A percentile compares a stretch with the other conserved stretches of the same genome.
These are phyloP conservation scores for Reinhardtius hippoglossoides DNA, from an alignment of 2,113 vertebrate genomes.

Conservation along the genomic window DNA sequence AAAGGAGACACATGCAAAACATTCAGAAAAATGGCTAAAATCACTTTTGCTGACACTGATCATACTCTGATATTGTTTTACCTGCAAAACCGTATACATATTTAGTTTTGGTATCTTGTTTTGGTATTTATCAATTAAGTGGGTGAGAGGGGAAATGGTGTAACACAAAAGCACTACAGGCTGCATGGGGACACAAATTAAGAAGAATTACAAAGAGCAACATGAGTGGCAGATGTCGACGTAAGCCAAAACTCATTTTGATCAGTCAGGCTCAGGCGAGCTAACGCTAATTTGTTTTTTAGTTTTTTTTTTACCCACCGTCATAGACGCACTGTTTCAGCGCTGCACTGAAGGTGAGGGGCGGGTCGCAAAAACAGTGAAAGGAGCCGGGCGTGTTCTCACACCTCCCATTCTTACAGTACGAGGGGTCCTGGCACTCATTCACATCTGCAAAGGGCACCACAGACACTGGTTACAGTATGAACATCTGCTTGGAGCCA, in stretches of 20 bases:
- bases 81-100: background rate
- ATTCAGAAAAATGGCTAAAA: slow-evolving; percentile 24
- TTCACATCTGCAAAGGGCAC: slow-evolving; percentile 89
- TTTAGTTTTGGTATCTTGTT: too few relatives aligned
- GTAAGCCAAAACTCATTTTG: slow-evolving; percentile 62
- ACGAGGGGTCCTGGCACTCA: slow-evolving; percentile 90
- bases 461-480: slow-evolving; percentile 82
- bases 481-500: slow-evolving; percentile 75
- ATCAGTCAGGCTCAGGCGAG: slow-evolving; percentile 65
- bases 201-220: slow-evolving; percentile 58
- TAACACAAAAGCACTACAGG: slow-evolving; percentile 9
- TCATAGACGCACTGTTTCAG: slow-evolving; percentile 88
- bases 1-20: too few relatives aligned
- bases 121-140: background rate
- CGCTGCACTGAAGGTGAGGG: slow-evolving; percentile 88
- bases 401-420: slow-evolving; percentile 90
- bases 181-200: slow-evolving; percentile 45
- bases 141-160: slow-evolving; percentile 26
- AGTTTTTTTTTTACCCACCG: slow-evolving; percentile 79
- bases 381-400: slow-evolving; percentile 91
- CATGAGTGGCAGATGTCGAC: slow-evolving; percentile 61
- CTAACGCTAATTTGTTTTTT: slow-evolving; percentile 49
- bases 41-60: background rate
- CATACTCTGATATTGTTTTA: slow-evolving; percentile 10
- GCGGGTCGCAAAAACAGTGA: slow-evolving; percentile 89